Conservation (phyloP, 1,140 invertebrate species). For the Microplitis demolitor region DNA sequence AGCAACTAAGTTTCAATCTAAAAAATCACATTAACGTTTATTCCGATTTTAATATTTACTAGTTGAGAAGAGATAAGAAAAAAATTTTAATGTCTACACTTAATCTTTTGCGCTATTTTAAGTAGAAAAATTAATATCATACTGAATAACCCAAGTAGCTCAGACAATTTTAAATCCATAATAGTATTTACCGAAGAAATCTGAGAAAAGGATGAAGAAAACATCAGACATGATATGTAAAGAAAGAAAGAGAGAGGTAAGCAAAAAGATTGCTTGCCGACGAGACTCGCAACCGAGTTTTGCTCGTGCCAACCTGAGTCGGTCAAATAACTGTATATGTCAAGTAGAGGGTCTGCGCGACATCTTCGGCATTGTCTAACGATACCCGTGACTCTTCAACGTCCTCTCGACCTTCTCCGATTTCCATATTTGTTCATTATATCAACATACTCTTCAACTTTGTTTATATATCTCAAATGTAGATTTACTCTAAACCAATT, state of each 20-base stretch:
- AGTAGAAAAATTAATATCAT: no score
- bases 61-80: no score
- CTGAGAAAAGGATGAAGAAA: neutral
- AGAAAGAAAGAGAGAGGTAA: neutral
- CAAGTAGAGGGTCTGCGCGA: constrained; percentile 49
- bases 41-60: no score
- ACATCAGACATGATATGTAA: neutral
- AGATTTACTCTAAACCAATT: neutral
- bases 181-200: no score
- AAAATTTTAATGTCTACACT: no score
- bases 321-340: constrained; percentile 60
- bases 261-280: neutral
- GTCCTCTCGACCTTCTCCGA: constrained; percentile 29
- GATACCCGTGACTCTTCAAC: constrained; percentile 18
- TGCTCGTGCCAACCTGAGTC: constrained; percentile 52
- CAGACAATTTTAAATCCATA: no score
- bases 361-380: constrained; percentile 46
- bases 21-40: no score
- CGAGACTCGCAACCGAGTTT: constrained; percentile 35
- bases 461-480: no score
- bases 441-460: neutral
- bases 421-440: constrained; percentile 12
- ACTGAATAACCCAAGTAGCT: neutral
- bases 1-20: no score
- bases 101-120: no score